Percentiles rank a stretch among this genome's conserved stretches.
Evolutionary conservation across 2,888 invertebrate species (phyloP).

Genomic region (Cordilura impudica): DNA sequence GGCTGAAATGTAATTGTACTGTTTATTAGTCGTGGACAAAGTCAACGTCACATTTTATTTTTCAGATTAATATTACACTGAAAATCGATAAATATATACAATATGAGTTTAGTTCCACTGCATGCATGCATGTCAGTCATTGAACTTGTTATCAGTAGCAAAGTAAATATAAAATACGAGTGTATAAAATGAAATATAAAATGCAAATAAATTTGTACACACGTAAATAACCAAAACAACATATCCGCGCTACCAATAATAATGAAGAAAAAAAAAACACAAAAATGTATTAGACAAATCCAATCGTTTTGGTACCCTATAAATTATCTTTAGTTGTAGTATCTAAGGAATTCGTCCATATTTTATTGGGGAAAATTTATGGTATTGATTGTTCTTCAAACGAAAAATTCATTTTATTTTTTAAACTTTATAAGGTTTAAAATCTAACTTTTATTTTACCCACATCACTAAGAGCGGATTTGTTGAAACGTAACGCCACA

Average conservation of each 20-base stretch:
- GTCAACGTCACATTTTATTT: conserved; percentile 36
- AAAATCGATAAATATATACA: neutral
- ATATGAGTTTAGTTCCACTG: neutral
- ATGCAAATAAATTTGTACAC: neutral
- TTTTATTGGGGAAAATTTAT: no score
- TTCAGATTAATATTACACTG: neutral
- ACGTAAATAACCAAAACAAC: neutral
- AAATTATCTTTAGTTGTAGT: no score
- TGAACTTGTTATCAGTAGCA: neutral
- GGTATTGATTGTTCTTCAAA: no score
- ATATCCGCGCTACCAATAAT: neutral
- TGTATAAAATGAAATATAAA: neutral
- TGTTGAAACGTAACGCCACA: neutral
- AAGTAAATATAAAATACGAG: neutral
- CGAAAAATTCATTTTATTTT: no score
- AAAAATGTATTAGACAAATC: neutral
- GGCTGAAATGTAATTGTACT: no score
- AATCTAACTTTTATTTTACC: no score
- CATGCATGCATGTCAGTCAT: neutral
- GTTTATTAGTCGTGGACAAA: conserved; percentile 36
- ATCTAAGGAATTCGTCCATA: no score
- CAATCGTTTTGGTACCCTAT: no score
- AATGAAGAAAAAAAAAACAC: neutral
- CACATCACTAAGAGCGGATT: no score
- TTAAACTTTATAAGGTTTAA: no score